Percentiles rank a stretch among this genome's conserved stretches.
phyloP scores from a whole-genome alignment of 2,113 vertebrate species.

The Acrocephalus arundinaceus region DNA sequence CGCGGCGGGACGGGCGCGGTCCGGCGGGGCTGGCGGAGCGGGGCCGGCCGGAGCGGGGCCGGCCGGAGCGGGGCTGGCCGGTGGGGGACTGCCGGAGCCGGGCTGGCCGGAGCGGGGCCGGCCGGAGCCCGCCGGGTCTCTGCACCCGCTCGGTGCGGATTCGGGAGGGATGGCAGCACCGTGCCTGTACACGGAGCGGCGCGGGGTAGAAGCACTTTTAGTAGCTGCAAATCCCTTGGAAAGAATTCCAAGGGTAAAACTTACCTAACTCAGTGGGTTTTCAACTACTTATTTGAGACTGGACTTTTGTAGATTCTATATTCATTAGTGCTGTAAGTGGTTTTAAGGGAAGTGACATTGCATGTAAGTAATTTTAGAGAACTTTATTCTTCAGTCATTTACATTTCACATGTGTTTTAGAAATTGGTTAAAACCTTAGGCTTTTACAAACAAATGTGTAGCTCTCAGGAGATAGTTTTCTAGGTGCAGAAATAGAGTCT shows the following conservation, averaged over 20 bases:
- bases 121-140: no score
- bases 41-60: no score
- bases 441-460: neutral
- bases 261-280: neutral
- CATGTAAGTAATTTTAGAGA: neutral
- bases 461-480: neutral
- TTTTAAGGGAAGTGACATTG: neutral
- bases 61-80: no score
- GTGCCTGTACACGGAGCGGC: fast-evolving
- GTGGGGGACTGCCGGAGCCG: no score
- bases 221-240: neutral
- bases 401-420: neutral
- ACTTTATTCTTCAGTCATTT: neutral
- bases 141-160: fast-evolving
- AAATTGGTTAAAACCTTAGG: neutral
- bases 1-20: no score
- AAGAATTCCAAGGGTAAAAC: no score
- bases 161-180: neutral
- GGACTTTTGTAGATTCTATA: neutral
- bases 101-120: no score
- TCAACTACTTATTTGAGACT: neutral
- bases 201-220: fast-evolving
- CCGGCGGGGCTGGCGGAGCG: no score
- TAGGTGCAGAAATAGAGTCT: neutral
- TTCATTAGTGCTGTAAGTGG: neutral